phyloP scores from a whole-genome alignment of 2,797 vertebrate genomes.

The Gallinago solitaria region DNA sequence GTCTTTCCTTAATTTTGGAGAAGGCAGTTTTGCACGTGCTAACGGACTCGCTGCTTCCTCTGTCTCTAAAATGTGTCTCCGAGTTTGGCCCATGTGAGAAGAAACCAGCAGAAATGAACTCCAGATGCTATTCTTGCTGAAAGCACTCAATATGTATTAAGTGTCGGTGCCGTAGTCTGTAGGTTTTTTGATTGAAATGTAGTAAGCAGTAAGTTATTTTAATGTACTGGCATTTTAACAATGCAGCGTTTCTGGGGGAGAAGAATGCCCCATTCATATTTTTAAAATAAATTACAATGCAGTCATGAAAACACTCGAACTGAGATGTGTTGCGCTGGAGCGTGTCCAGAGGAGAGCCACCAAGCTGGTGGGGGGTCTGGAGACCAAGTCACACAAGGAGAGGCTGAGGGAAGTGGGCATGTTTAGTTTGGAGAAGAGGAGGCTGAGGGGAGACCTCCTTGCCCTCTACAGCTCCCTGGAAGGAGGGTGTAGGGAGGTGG shows the following conservation, averaged over 20 bases:
- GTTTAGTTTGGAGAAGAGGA: too few relatives aligned
- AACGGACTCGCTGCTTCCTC: background rate
- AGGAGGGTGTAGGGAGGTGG: too few relatives aligned
- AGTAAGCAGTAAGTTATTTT: slow-evolving; percentile 58
- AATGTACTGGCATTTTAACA: slow-evolving; percentile 64
- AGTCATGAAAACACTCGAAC: slow-evolving; percentile 13
- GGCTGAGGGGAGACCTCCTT: too few relatives aligned
- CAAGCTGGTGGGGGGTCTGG: too few relatives aligned
- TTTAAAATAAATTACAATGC: slow-evolving; percentile 53
- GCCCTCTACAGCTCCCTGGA: too few relatives aligned
- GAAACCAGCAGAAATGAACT: background rate
- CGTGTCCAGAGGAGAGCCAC: too few relatives aligned
- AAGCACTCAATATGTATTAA: background rate
- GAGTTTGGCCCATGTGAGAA: background rate
- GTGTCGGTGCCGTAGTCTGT: background rate
- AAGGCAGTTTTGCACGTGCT: background rate
- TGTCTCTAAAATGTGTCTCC: background rate
- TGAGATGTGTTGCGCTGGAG: background rate
- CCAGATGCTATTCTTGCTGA: background rate
- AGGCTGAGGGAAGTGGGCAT: too few relatives aligned
- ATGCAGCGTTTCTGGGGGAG: slow-evolving; percentile 43
- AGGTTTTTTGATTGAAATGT: background rate
- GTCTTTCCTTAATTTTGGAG: background rate
- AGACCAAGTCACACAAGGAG: too few relatives aligned
- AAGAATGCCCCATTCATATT: slow-evolving; percentile 64